Base-by-base conservation (phyloP, 2,113 vertebrate species). In the Spheniscus mendiculus region DNA sequence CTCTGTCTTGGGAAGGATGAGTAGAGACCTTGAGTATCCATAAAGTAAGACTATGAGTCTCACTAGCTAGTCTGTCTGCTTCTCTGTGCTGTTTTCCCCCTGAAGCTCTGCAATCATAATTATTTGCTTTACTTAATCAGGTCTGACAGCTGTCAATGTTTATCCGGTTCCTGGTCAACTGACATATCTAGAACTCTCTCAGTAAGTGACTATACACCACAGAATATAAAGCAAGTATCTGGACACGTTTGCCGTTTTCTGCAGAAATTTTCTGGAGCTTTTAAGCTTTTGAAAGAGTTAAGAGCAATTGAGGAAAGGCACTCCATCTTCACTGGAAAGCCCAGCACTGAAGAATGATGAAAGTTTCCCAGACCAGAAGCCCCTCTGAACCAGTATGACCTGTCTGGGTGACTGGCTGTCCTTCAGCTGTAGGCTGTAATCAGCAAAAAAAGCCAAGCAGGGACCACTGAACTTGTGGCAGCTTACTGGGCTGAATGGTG, bases 151-250 rank as follows among this genome's bases (percentile, higher is more conserved):
- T 66, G 98, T 99, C 95, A 99, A 97, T 98, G 96, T 99, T 94
- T 99, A 99, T 94, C 99, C 99, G 1, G 99, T 99, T 94, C 99
- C 99, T 69, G 98, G 98, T 96, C 98, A 99, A 79, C 97, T 99
- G 91, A 98, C 98, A 18, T 98, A 98, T 94, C 97, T 99, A 98
- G 99, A 99, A 91, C 97, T 99, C 89, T 99, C 99, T 93, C 98
- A 99, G 99, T 99, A 98, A 99, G 99, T 98, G 66, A 89, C 79
- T 53, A 8, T 90, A 62, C 23, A 59, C n/a, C 59, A 74, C 77
- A 84, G 80, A 87, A 61, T 69, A 52, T 81, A 83, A 93, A 95
- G 20, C 72, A 83, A 81, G 20, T 83, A 55, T 79, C 56, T 71
- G 47, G 47, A 72, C 9, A 55, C 21, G 16, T 81, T 83, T 89